A percentile compares a stretch with the other conserved stretches of the same genome.
Evolutionary conservation across 2,113 vertebrate species (phyloP).

Genomic region (Perca flavescens): DNA sequence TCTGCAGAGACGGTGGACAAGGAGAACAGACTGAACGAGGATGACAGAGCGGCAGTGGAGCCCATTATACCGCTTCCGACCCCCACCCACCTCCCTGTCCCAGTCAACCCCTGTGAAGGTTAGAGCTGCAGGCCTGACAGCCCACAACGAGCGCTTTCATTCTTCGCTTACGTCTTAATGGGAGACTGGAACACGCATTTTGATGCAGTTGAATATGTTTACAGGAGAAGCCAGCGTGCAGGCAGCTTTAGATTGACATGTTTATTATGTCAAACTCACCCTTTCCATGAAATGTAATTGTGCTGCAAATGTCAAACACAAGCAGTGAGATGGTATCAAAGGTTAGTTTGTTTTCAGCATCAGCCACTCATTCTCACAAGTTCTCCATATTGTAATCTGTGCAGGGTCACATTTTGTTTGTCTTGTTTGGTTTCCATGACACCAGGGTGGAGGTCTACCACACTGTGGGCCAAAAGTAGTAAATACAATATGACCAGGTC

Average conservation of each 20-base stretch:
- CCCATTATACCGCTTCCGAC: conserved; percentile 42
- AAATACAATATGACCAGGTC: conserved; percentile 64
- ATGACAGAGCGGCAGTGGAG: conserved; percentile 42
- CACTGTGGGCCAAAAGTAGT: conserved; percentile 35
- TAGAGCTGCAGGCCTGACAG: conserved; percentile 22
- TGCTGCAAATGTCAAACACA: conserved; percentile 56
- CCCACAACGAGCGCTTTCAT: conserved; percentile 36
- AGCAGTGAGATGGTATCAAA: conserved; percentile 45
- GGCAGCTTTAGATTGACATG: conserved; percentile 12
- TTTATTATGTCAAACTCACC: conserved; percentile 32
- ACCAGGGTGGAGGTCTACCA: conserved; percentile 59
- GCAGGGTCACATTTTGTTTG: conserved; percentile 45
- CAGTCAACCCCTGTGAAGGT: conserved; percentile 82
- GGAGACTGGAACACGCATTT: conserved; percentile 13
- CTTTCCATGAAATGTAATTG: conserved; percentile 43
- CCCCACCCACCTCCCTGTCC: conserved; percentile 42
- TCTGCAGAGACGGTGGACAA: conserved; percentile 74
- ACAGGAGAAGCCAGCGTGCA: not conserved
- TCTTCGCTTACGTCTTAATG: conserved; percentile 40
- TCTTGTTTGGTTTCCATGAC: conserved; percentile 66
- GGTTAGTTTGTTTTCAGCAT: conserved; percentile 50
- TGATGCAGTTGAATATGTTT: conserved; percentile 17
- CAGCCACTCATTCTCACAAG: conserved; percentile 23
- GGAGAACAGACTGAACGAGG: conserved; percentile 79
- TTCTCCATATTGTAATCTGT: conserved; percentile 15